These are phyloP conservation scores for Heliconius congener DNA, from an alignment of 1,140 invertebrate genomes.

Conservation along the genomic window DNA sequence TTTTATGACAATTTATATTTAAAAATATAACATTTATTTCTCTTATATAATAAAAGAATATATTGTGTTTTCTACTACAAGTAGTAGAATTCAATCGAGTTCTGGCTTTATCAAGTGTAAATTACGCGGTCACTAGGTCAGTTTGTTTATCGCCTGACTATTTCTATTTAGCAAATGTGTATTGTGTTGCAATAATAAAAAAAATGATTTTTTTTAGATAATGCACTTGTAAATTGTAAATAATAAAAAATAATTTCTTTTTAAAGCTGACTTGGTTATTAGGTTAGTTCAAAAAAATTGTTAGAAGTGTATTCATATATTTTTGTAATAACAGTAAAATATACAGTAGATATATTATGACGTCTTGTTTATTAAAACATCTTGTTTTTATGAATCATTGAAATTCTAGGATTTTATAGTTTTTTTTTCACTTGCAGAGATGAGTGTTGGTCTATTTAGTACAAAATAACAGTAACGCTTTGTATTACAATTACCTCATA, in stretches of 20 bases:
- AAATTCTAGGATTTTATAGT: background rate
- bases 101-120: background rate
- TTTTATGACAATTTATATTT: too few relatives aligned
- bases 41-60: too few relatives aligned
- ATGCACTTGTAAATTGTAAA: too few relatives aligned
- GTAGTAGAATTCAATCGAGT: background rate
- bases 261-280: too few relatives aligned
- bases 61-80: too few relatives aligned
- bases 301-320: background rate
- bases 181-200: background rate
- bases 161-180: background rate
- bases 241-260: too few relatives aligned
- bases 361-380: background rate
- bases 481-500: background rate
- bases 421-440: background rate
- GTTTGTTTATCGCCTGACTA: slow-evolving; percentile 5
- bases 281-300: background rate
- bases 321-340: background rate
- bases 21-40: too few relatives aligned
- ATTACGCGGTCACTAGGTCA: background rate
- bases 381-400: background rate
- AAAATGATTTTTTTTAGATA: too few relatives aligned
- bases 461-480: background rate
- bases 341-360: background rate
- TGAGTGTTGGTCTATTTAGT: background rate